Conservation (phyloP, 2,888 invertebrate genomes). For the Drosophila affinis region DNA sequence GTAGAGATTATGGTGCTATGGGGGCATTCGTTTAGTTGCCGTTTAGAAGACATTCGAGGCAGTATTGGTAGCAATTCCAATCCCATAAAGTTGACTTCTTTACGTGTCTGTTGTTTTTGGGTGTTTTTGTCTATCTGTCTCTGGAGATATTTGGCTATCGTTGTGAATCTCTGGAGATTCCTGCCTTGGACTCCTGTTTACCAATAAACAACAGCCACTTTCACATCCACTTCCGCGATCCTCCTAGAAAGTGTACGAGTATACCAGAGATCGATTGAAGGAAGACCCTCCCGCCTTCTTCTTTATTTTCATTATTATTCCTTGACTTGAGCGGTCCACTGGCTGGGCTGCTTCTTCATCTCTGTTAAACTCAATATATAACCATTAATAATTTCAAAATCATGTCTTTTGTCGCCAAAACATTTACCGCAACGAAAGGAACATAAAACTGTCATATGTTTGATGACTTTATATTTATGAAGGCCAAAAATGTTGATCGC, state of each 20-base stretch:
- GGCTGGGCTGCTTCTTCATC: background rate
- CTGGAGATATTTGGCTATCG: background rate
- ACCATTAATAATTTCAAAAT: constrained; percentile 71
- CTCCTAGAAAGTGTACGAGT: background rate
- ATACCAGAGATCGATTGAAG: background rate
- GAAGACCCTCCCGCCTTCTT: background rate
- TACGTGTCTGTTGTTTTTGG: background rate
- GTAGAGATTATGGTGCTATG: background rate
- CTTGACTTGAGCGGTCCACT: background rate
- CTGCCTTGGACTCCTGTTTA: background rate
- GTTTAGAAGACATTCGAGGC: background rate
- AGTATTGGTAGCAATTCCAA: background rate
- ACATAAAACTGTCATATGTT: constrained; percentile 80
- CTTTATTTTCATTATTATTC: background rate
- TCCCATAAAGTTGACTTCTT: background rate
- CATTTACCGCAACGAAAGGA: constrained; percentile 76
- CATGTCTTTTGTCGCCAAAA: constrained; percentile 77
- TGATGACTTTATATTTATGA: constrained; percentile 82
- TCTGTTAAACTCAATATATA: constrained; percentile 53
- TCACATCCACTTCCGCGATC: background rate
- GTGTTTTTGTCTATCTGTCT: background rate
- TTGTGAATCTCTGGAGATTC: too few relatives aligned
- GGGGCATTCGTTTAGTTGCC: background rate
- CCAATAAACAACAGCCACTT: background rate
- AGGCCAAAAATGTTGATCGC: constrained; percentile 69